Percentiles rank a stretch among this genome's conserved stretches.
Evolutionary conservation across 2,113 vertebrate species (phyloP).

Genomic region (Eulacestoma nigropectus): DNA sequence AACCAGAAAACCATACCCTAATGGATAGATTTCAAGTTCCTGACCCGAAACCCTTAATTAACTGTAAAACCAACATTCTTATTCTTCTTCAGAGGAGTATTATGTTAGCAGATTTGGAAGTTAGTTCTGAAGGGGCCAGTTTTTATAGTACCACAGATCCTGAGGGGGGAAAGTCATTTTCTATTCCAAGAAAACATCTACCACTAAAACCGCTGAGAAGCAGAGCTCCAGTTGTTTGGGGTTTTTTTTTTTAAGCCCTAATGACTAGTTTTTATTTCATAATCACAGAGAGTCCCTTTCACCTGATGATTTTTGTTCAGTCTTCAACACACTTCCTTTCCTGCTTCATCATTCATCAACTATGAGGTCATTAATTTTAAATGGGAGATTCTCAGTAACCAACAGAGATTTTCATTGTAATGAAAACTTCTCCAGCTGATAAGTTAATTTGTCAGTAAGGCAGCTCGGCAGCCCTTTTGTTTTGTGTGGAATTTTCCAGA

Average conservation of each 20-base stretch:
- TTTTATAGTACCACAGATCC: conserved; percentile 48
- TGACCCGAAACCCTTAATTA: conserved; percentile 44
- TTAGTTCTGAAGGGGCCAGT: conserved; percentile 26
- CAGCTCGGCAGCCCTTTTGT: background rate
- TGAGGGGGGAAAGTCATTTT: conserved; percentile 28
- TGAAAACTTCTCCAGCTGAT: conserved; percentile 35
- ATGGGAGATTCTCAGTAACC: background rate
- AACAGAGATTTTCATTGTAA: conserved; percentile 28
- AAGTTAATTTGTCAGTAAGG: conserved; percentile 43
- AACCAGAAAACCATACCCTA: conserved; percentile 54
- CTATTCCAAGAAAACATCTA: conserved; percentile 62
- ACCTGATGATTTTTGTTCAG: conserved; percentile 33
- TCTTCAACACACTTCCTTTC: background rate
- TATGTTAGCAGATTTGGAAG: conserved; percentile 54
- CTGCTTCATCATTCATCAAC: conserved; percentile 38
- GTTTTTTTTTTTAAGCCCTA: background rate
- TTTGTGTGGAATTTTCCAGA: conserved; percentile 24
- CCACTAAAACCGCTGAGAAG: conserved; percentile 1
- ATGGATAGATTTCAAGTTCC: conserved; percentile 60
- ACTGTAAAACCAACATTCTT: conserved; percentile 44
- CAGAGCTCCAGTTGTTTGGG: background rate
- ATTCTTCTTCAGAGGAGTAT: conserved; percentile 57
- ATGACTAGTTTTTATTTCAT: conserved; percentile 33
- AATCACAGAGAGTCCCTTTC: conserved; percentile 2
- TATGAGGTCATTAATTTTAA: conserved; percentile 47